phyloP scores from a whole-genome alignment of 2,888 invertebrate genomes.

The Drosophila putrida region DNA sequence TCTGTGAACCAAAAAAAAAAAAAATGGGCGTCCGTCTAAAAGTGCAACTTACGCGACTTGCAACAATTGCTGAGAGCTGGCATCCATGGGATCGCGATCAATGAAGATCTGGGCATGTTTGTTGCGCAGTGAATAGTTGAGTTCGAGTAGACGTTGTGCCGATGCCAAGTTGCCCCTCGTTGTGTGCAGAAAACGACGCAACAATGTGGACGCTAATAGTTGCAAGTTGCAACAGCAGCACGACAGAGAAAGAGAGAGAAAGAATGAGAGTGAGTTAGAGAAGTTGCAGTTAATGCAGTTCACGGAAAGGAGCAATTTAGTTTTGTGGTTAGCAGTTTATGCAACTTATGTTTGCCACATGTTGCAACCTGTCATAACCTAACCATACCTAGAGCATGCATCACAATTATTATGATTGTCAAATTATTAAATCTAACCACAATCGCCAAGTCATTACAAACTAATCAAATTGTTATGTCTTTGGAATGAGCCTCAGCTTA shows the following conservation, averaged over 20 bases:
- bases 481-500: neutral
- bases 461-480: conserved; percentile 2
- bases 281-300: conserved; percentile 1
- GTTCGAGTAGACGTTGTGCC: conserved; percentile 82
- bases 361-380: conserved; percentile 12
- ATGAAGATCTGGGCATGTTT: conserved; percentile 87
- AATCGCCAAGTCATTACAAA: neutral
- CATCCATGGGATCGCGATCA: conserved; percentile 86
- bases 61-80: conserved; percentile 78
- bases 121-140: conserved; percentile 86
- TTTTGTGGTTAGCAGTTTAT: conserved; percentile 27
- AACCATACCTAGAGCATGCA: neutral
- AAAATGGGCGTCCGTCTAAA: neutral
- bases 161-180: conserved; percentile 78
- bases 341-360: conserved; percentile 18
- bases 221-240: conserved; percentile 1
- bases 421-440: neutral
- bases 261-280: neutral
- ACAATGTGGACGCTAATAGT: conserved; percentile 71
- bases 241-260: neutral
- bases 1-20: neutral
- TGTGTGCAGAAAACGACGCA: conserved; percentile 83
- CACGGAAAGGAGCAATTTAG: conserved; percentile 24
- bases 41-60: conserved; percentile 82
- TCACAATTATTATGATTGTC: conserved; percentile 1